These are phyloP conservation scores for Dynastes hyllus DNA, from an alignment of 2,888 invertebrate genomes.

Conservation along the genomic window DNA sequence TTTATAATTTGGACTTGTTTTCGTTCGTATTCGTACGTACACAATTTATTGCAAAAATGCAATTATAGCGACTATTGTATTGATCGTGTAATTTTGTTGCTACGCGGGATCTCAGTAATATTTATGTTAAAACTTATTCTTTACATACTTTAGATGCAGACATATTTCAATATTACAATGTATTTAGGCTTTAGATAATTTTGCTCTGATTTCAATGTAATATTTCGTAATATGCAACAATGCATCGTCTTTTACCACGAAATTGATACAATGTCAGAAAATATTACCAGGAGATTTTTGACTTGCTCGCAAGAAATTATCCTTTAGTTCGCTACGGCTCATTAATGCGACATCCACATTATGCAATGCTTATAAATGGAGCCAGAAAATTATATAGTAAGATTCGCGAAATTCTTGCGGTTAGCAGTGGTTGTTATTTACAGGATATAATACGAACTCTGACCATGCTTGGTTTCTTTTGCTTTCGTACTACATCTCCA, in stretches of 20 bases:
- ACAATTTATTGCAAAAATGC: no score
- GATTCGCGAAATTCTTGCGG: slow-evolving; percentile 28
- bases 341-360: slow-evolving; percentile 10
- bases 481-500: background rate
- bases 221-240: background rate
- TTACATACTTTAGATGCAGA: no score
- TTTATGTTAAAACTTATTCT: no score
- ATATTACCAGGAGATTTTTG: background rate
- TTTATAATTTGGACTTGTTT: no score
- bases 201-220: no score
- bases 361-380: slow-evolving; percentile 23
- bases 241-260: background rate
- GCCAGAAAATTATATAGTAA: slow-evolving; percentile 20
- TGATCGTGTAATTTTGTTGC: no score
- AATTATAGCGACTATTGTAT: no score
- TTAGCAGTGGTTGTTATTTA: background rate
- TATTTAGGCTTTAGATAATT: no score
- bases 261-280: background rate
- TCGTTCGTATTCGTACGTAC: no score
- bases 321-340: slow-evolving; percentile 13
- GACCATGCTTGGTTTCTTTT: slow-evolving; percentile 10
- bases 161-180: no score
- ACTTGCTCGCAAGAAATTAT: background rate
- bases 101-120: no score
- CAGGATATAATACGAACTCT: background rate